Evolutionary conservation across 1,140 invertebrate genomes (phyloP), one percentile per base, ranked within the genome.

Genomic region (Leptinotarsa lineolata): DNA sequence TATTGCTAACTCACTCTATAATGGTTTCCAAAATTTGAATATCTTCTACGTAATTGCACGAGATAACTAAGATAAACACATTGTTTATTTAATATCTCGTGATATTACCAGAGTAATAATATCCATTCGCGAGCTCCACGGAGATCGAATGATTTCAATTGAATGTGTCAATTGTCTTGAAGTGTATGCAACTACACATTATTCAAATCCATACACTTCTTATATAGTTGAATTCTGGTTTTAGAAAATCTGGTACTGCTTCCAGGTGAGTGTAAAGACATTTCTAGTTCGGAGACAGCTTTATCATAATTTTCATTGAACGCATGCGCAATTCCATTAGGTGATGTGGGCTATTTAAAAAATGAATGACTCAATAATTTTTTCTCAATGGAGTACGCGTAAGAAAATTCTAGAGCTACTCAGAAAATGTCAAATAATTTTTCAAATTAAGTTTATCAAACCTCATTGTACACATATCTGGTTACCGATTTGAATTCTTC

Each of bases 81-180:
- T n/a, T 54, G 48, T 54, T 54, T 54, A 54, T 54, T 54, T 54
- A 54, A 54, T 54, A 54, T 54, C 48, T 15, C 48, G 48, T 54
- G 48, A 54, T 54, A 54, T 54, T 54, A 54, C 15, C 48, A 54
- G n/a, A n/a, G 15, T 54, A 15, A n/a, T 54, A 3, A 54, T 13
- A 16, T 54, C 0, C 48, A 54, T 54, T 18, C n/a, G 15, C 16
- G 4, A 54, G 48, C 48, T 54, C n/a, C 48, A 54, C 6, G 13
- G 48, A 4, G 48, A 54, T 54, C n/a, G 6, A 18, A 16, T 54
- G 0, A 13, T n/a, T 16, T 16, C 4, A 54, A 54, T n/a, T 54
- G 2, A n/a, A 54, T 16, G 48, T 54, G 48, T 16, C 15, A 18
- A 54, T 54, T 54, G 30, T 39, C 2, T n/a, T 13, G 4, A 54